Evolutionary conservation across 2,888 invertebrate genomes (phyloP).

Genomic region (Lasius platythorax): DNA sequence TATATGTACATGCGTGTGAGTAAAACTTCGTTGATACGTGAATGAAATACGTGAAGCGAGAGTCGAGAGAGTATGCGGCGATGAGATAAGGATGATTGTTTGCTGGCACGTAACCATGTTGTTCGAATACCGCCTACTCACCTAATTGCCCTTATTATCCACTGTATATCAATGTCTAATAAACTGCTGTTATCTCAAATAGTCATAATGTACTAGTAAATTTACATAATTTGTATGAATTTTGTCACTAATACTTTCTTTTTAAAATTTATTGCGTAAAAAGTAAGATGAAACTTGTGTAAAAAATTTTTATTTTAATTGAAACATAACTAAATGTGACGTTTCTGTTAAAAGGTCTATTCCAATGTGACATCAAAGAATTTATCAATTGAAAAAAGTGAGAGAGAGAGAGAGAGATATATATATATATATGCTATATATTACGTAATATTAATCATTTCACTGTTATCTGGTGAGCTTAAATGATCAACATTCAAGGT

Average conservation of each 20-base stretch:
- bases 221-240: slow-evolving; percentile 19
- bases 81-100: slow-evolving; percentile 68
- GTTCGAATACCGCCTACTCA: slow-evolving; percentile 77
- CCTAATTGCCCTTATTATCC: slow-evolving; percentile 82
- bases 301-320: neutral
- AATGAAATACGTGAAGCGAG: slow-evolving; percentile 36
- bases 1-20: slow-evolving; percentile 66
- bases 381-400: neutral
- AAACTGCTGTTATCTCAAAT: slow-evolving; percentile 83
- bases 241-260: neutral
- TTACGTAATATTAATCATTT: neutral
- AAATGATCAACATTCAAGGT: neutral
- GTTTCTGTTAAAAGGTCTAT: neutral
- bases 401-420: neutral
- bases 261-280: neutral
- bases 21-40: slow-evolving; percentile 53
- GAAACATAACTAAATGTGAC: neutral
- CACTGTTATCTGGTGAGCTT: neutral
- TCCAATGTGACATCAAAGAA: neutral
- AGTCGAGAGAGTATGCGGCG: slow-evolving; percentile 60
- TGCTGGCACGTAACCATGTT: slow-evolving; percentile 78
- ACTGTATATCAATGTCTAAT: slow-evolving; percentile 86
- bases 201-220: slow-evolving; percentile 44
- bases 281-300: neutral
- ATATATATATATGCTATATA: too few species aligned